Conservation (phyloP, 2,797 vertebrate species). For the Acrossocheilus wenchowensis region DNA sequence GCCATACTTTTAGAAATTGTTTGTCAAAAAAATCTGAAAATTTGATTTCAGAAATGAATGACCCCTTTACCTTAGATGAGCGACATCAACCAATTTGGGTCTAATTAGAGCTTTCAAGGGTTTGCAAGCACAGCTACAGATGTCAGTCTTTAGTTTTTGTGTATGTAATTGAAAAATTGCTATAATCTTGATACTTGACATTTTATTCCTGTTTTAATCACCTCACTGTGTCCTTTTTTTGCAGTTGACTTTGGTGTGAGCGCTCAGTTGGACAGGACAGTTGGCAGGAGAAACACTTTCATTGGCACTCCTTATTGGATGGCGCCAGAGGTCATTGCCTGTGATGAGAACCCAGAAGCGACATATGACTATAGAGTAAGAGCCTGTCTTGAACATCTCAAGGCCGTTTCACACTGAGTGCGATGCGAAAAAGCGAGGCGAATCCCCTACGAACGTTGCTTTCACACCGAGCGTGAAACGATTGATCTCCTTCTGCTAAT, state of each 20-base stretch:
- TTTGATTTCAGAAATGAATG: background rate
- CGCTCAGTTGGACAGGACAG: constrained; percentile 94
- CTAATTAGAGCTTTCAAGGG: background rate
- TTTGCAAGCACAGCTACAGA: too few species aligned
- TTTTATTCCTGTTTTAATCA: background rate
- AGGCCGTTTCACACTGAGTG: too few species aligned
- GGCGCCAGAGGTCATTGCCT: constrained; percentile 55
- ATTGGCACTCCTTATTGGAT: constrained; percentile 98
- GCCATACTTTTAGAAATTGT: too few species aligned
- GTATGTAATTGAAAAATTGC: constrained; percentile 71
- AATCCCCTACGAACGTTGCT: too few species aligned
- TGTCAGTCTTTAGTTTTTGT: background rate
- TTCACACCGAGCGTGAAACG: too few species aligned
- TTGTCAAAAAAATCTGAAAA: background rate
- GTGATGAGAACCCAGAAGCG: constrained; percentile 78
- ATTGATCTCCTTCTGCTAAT: too few species aligned
- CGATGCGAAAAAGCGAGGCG: too few species aligned
- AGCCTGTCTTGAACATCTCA: background rate
- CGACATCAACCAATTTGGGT: constrained; percentile 79
- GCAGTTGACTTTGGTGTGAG: constrained; percentile 81
- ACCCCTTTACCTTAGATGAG: background rate
- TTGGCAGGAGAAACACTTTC: constrained; percentile 95
- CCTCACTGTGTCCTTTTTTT: background rate
- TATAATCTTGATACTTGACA: background rate
- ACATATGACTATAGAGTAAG: constrained; percentile 95